phyloP scores from a whole-genome alignment of 2,888 invertebrate genomes.

The Iselma pallidipennis region DNA sequence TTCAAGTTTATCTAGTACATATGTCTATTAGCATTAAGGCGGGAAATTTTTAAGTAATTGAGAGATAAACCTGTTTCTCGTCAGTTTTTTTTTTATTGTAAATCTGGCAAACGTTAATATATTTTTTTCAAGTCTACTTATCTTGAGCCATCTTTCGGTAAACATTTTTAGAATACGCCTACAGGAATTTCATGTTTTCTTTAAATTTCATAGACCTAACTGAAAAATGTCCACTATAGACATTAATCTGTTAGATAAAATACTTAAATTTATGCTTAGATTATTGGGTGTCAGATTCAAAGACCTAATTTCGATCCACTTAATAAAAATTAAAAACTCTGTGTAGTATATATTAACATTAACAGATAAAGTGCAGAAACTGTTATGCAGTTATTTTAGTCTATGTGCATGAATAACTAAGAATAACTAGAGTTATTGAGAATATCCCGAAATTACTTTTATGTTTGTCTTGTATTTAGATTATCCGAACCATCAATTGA shows the following conservation, averaged over 20 bases:
- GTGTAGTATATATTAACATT: not conserved
- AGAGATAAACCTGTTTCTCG: not conserved
- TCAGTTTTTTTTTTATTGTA: not conserved
- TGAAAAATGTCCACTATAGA: not conserved
- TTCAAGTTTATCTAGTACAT: no score
- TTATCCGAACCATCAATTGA: constrained; percentile 19
- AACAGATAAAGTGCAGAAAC: no score
- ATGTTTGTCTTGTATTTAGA: constrained; percentile 5
- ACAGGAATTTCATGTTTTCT: constrained; percentile 24
- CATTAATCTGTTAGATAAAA: not conserved
- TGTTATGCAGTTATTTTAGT: not conserved
- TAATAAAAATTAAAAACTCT: not conserved
- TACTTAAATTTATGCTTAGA: no score
- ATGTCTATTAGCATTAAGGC: no score
- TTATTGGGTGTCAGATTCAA: no score
- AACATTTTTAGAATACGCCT: constrained; percentile 28
- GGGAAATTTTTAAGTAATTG: not conserved
- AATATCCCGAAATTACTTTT: not conserved
- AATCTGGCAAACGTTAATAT: not conserved
- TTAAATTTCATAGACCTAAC: not conserved
- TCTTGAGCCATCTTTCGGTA: constrained; percentile 3
- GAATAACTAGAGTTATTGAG: not conserved
- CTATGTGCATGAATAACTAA: not conserved
- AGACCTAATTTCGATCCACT: no score
- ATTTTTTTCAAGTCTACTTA: not conserved